These are phyloP conservation scores for Drosophila oshimai DNA, from an alignment of 1,140 invertebrate genomes.

Conservation along the genomic window DNA sequence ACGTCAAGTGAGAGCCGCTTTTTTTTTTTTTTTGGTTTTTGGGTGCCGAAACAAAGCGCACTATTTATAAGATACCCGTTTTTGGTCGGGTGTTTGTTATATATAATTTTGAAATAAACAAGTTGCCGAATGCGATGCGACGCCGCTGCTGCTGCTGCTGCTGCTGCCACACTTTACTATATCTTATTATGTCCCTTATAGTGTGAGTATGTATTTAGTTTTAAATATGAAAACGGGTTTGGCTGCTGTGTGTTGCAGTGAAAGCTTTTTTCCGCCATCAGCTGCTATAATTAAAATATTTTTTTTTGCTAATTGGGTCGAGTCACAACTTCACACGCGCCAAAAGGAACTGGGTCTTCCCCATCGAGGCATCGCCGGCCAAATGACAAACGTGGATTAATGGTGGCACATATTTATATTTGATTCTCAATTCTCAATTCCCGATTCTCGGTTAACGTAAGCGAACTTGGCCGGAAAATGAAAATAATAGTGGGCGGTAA, in stretches of 20 bases:
- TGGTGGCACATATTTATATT: slow-evolving; percentile 62
- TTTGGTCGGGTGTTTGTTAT: slow-evolving; percentile 63
- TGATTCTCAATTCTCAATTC: too few relatives aligned
- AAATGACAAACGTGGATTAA: slow-evolving; percentile 60
- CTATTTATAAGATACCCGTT: slow-evolving; percentile 76
- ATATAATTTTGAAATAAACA: slow-evolving; percentile 79
- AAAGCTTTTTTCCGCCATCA: slow-evolving; percentile 68
- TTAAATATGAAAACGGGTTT: slow-evolving; percentile 64
- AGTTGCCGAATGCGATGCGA: slow-evolving; percentile 73
- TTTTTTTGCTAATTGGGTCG: slow-evolving; percentile 65
- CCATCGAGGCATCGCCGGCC: slow-evolving; percentile 46
- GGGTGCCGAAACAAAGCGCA: slow-evolving; percentile 73
- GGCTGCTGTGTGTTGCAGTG: slow-evolving; percentile 49
- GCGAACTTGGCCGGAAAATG: slow-evolving; percentile 19
- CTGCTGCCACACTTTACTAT: slow-evolving; percentile 66
- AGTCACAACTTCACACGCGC: slow-evolving; percentile 33
- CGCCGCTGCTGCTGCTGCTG: slow-evolving; percentile 22
- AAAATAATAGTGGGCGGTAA: slow-evolving; percentile 1
- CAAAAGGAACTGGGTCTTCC: slow-evolving; percentile 20
- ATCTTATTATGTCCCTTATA: slow-evolving; percentile 74
- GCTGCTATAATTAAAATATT: slow-evolving; percentile 56
- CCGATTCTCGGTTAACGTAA: slow-evolving; percentile 34
- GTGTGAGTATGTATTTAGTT: slow-evolving; percentile 32
- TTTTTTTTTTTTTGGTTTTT: slow-evolving; percentile 19
- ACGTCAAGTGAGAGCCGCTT: slow-evolving; percentile 49